Percentiles rank a stretch among this genome's conserved stretches.
These are phyloP conservation scores for Microvelia longipes DNA, from an alignment of 1,140 invertebrate species.

Conservation along the genomic window DNA sequence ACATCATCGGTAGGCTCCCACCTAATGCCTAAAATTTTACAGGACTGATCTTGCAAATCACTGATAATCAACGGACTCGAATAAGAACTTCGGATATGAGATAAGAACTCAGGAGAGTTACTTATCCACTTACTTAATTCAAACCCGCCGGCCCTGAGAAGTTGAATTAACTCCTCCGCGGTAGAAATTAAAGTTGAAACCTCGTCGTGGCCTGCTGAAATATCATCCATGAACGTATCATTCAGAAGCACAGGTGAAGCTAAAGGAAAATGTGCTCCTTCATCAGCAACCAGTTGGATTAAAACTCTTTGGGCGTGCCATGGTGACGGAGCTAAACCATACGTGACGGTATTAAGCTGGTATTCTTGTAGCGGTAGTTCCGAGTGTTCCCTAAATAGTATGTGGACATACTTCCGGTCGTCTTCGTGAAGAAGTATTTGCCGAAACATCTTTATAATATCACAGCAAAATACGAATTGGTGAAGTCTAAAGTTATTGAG, in stretches of 20 bases:
- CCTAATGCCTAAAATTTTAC: constrained; percentile 1
- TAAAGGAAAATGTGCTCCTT: constrained; percentile 16
- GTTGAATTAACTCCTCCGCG: not conserved
- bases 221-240: constrained; percentile 18
- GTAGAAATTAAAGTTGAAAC: not conserved
- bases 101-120: not conserved
- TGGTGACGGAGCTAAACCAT: constrained; percentile 23
- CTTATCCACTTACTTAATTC: constrained; percentile 2
- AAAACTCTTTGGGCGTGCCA: constrained; percentile 24
- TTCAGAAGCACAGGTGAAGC: constrained; percentile 11
- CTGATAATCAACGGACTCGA: not conserved
- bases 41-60: not conserved
- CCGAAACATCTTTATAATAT: constrained; percentile 1
- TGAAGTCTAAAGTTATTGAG: not conserved
- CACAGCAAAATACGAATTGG: not conserved
- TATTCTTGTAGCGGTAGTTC: constrained; percentile 9
- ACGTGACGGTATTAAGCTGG: constrained; percentile 15
- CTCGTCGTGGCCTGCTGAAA: constrained; percentile 2
- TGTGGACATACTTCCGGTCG: not conserved
- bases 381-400: not conserved
- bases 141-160: constrained; percentile 1
- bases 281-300: constrained; percentile 25
- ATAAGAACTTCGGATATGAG: not conserved
- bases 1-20: not conserved
- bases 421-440: not conserved